Evolutionary conservation across 2,113 vertebrate species (phyloP), one percentile per base, ranked within the genome.

Genomic region (Beaufortia kweichowensis): DNA sequence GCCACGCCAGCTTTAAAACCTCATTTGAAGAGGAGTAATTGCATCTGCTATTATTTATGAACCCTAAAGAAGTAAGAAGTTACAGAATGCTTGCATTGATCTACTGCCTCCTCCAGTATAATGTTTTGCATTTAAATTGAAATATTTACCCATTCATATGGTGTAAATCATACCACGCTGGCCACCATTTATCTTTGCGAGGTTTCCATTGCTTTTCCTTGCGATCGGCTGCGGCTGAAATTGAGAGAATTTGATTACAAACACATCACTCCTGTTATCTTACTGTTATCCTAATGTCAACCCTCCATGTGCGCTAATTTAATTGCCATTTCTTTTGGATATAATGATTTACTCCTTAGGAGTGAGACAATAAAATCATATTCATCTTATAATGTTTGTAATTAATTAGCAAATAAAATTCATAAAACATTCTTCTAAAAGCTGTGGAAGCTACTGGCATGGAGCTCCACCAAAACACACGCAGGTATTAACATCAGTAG

Each of bases 51-150:
- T 90, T 90, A 89, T 91, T 91, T 90, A 91, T 89, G 87, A 85
- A 82, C 79, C 65, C 63, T 41, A 17, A 59, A 77, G 79, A 74
- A 80, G 86, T 84, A 85, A 82, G n/a, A n/a, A n/a, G 83, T 81
- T 83, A 77, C 80, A 71, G 77, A 86, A 86, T 82, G 86, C 85
- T 86, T 62, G 66, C 76, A 74, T 79, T 89, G 88, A 90, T 90
- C 79, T 86, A 89, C 82, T 75, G 73, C 83, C 83, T 57, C 39
- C 59, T 76, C 68, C 61, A 82, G 62, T 77, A 86, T 81, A 67
- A 83, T 79, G 80, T 85, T 89, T 88, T 88, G 89, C 91, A 92
- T 92, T 90, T 91, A 90, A 90, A 91, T 92, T 90, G 89, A 86
- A 89, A 89, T 87, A 89, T 89, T 85, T 87, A 77, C 86, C 85